phyloP scores from a whole-genome alignment of 2,113 vertebrate genomes.

The Turnix velox region DNA sequence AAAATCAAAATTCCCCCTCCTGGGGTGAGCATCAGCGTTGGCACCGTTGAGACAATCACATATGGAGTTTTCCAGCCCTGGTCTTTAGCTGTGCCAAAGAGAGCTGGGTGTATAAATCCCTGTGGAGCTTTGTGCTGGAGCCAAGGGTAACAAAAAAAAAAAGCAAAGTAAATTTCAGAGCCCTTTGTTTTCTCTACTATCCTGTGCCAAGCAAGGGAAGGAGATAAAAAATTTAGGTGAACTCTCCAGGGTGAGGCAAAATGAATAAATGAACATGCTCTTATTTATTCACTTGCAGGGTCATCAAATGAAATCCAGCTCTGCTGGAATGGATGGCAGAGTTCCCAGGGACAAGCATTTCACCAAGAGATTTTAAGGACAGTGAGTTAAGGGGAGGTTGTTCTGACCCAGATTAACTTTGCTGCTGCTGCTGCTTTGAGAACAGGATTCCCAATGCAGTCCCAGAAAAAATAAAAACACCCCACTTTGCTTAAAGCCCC shows the following conservation, averaged over 20 bases:
- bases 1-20: background rate
- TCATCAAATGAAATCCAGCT: constrained; percentile 47
- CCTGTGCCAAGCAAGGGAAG: background rate
- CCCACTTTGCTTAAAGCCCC: background rate
- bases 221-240: constrained; percentile 65
- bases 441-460: background rate
- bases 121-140: background rate
- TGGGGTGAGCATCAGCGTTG: background rate
- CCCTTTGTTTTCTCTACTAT: constrained; percentile 28
- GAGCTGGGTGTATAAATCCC: constrained; percentile 13
- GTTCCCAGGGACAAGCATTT: constrained; percentile 23
- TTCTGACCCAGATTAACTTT: background rate
- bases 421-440: background rate
- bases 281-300: constrained; percentile 21
- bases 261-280: background rate
- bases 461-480: background rate
- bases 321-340: constrained; percentile 24
- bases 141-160: background rate
- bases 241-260: constrained; percentile 21
- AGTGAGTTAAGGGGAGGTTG: background rate
- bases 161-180: constrained; percentile 38
- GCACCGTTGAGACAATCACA: background rate
- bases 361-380: constrained; percentile 57
- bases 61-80: background rate
- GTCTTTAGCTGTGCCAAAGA: background rate